phyloP scores from a whole-genome alignment of 2,888 invertebrate genomes.

The Sthenelais limicola region DNA sequence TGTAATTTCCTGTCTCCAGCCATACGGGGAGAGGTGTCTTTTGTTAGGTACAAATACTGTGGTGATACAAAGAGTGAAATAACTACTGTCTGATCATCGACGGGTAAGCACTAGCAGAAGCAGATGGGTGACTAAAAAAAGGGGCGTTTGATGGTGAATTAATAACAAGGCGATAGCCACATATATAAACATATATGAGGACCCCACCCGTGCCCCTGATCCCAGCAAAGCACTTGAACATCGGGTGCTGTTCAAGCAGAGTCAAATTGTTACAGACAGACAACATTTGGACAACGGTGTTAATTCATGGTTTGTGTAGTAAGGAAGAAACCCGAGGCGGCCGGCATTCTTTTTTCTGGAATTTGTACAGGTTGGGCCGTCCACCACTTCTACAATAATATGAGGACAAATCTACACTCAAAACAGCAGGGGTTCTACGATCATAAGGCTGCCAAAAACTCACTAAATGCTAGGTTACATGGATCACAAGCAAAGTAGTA shows the following conservation, averaged over 20 bases:
- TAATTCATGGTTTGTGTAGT: slow-evolving; percentile 37
- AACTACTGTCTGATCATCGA: no score
- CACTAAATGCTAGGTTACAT: slow-evolving; percentile 35
- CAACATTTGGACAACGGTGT: slow-evolving; percentile 35
- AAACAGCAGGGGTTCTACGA: background rate
- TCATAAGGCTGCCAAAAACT: slow-evolving; percentile 4
- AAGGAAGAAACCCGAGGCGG: slow-evolving; percentile 14
- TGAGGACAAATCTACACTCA: background rate
- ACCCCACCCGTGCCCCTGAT: slow-evolving; percentile 25
- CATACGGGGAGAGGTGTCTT: no score
- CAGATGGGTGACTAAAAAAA: no score
- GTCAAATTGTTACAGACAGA: slow-evolving; percentile 21
- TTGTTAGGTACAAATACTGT: no score
- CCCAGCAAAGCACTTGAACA: slow-evolving; percentile 40
- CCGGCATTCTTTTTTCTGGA: no score
- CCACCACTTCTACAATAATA: no score
- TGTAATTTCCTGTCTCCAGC: no score
- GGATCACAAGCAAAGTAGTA: slow-evolving; percentile 38
- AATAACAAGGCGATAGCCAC: slow-evolving; percentile 5
- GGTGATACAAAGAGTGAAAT: no score
- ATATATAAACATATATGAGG: no score
- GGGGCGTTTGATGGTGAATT: no score
- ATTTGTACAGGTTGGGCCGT: no score
- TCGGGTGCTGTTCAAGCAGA: slow-evolving; percentile 20
- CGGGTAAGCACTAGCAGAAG: no score